Conservation (phyloP, 53 echinoderm and acorn worm genomes). For the Crossaster papposus region DNA sequence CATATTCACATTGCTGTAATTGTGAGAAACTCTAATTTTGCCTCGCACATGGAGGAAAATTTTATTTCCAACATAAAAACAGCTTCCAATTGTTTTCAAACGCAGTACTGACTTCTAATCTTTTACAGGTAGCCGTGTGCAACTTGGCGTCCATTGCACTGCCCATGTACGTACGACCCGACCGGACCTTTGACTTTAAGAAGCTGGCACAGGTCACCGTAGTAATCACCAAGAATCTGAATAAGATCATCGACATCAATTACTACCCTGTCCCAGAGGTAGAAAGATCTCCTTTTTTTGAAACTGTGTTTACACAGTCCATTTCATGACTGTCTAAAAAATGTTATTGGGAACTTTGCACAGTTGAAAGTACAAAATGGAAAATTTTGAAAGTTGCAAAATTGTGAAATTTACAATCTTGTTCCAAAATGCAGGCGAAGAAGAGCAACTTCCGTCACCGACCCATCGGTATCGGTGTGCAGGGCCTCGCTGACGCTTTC, state of each 20-base stretch:
- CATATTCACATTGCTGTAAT: too few species aligned
- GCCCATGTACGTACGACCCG: slow-evolving; percentile 75
- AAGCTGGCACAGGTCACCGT: slow-evolving; percentile 87
- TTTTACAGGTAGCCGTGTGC: slow-evolving; percentile 90
- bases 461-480: slow-evolving; percentile 96
- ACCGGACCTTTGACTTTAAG: slow-evolving; percentile 86
- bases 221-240: slow-evolving; percentile 86
- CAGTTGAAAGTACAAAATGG: too few species aligned
- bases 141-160: slow-evolving; percentile 95
- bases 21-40: too few species aligned
- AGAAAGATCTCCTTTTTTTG: background rate
- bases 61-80: too few species aligned
- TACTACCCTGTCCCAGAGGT: slow-evolving; percentile 94
- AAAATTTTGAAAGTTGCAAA: too few species aligned
- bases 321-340: too few species aligned
- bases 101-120: background rate
- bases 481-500: slow-evolving; percentile 97
- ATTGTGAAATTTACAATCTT: background rate
- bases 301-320: background rate
- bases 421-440: slow-evolving; percentile 55
- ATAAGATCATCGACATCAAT: slow-evolving; percentile 94
- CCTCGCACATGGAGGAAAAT: too few species aligned
- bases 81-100: background rate
- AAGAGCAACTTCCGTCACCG: slow-evolving; percentile 90
- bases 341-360: too few species aligned